These are phyloP conservation scores for Lates calcarifer DNA, from an alignment of 2,113 vertebrate genomes.

Conservation along the genomic window DNA sequence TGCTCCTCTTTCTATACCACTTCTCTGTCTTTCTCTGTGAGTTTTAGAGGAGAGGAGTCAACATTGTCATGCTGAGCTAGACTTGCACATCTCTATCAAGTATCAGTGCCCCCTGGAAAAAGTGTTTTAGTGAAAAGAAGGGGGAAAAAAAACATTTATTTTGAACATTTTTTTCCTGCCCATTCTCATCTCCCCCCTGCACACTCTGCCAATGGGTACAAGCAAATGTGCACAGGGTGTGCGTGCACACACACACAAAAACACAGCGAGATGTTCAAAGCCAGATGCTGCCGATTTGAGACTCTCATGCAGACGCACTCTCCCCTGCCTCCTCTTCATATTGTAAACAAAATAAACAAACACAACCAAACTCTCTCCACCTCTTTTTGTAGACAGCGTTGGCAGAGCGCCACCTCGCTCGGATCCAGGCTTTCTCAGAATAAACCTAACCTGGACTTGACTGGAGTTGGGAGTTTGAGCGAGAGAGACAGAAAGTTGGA, in stretches of 20 bases:
- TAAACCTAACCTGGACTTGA: conserved; percentile 43
- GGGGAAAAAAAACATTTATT: conserved; percentile 49
- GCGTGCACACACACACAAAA: conserved; percentile 18
- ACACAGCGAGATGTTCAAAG: conserved; percentile 63
- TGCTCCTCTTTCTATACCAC: conserved; percentile 23
- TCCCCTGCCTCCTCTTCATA: conserved; percentile 47
- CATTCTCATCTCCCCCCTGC: conserved; percentile 36
- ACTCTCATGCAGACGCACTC: conserved; percentile 40
- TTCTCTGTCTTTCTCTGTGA: conserved; percentile 30
- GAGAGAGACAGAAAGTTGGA: conserved; percentile 60
- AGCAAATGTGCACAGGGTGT: conserved; percentile 37
- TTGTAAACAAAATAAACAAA: conserved; percentile 64
- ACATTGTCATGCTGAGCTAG: conserved; percentile 65
- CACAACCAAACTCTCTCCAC: conserved; percentile 42
- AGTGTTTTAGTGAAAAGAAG: conserved; percentile 46
- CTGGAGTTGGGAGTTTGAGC: conserved; percentile 33
- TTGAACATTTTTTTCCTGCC: conserved; percentile 48
- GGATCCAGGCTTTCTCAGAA: conserved; percentile 52
- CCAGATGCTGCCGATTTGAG: conserved; percentile 54
- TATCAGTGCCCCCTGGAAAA: conserved; percentile 52
- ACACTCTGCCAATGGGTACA: conserved; percentile 50
- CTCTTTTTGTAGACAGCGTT: conserved; percentile 45
- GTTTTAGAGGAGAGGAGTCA: conserved; percentile 50
- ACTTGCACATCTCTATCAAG: conserved; percentile 65
- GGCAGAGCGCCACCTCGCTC: conserved; percentile 15